Evolutionary conservation across 2,888 invertebrate genomes (phyloP).

Genomic region (Nomada lathburiana): DNA sequence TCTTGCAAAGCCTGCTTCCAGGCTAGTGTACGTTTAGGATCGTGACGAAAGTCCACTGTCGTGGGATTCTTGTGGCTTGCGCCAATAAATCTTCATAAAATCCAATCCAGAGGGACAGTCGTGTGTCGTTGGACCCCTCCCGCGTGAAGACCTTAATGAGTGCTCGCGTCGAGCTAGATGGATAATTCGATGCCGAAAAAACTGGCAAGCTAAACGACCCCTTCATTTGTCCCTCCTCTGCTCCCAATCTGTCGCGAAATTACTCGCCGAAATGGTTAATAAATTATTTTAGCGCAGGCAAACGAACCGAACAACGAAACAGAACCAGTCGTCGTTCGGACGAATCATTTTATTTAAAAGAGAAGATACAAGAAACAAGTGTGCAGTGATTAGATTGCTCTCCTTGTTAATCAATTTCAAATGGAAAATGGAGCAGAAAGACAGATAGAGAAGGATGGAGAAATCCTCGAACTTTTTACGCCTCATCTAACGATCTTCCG

Average conservation of each 20-base stretch:
- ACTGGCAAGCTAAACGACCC: slow-evolving; percentile 47
- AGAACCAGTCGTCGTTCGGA: background rate
- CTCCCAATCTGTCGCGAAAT: slow-evolving; percentile 1
- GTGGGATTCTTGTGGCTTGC: slow-evolving; percentile 41
- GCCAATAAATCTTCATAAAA: slow-evolving; percentile 69
- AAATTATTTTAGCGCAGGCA: slow-evolving; percentile 17
- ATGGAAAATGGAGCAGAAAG: background rate
- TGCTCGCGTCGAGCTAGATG: slow-evolving; percentile 40
- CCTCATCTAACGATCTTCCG: background rate
- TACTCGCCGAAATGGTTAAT: slow-evolving; percentile 36
- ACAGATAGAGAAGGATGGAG: background rate
- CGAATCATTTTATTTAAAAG: too few species aligned
- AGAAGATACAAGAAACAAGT: too few species aligned
- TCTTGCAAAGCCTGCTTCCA: background rate
- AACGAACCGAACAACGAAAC: background rate
- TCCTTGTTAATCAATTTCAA: too few species aligned
- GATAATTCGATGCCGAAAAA: slow-evolving; percentile 56
- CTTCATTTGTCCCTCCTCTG: background rate
- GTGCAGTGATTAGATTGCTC: too few species aligned
- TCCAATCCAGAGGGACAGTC: slow-evolving; percentile 31
- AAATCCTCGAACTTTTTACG: background rate
- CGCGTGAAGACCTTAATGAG: slow-evolving; percentile 54
- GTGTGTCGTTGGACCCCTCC: slow-evolving; percentile 55
- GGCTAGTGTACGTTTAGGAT: background rate
- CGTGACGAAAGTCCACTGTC: slow-evolving; percentile 21